These are phyloP conservation scores for Bergia puertoricense DNA, from an alignment of 92 coral and sea anemone genomes.

Conservation along the genomic window DNA sequence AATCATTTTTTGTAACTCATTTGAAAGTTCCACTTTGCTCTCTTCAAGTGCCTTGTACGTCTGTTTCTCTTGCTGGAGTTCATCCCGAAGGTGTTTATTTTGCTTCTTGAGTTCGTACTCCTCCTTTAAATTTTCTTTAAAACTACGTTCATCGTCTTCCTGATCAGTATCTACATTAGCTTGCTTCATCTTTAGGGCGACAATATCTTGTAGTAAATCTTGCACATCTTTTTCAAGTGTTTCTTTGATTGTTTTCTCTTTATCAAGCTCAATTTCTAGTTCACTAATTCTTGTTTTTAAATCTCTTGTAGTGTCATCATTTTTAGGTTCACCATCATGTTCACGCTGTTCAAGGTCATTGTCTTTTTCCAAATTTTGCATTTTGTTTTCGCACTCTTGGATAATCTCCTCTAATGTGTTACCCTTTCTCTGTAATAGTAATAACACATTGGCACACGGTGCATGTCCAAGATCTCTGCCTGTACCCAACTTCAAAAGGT, in stretches of 20 bases:
- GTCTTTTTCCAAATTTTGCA: conserved; percentile 29
- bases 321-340: neutral
- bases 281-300: conserved; percentile 36
- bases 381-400: conserved; percentile 5
- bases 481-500: neutral
- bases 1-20: conserved; percentile 54
- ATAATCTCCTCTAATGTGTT: neutral
- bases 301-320: neutral
- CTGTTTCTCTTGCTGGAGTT: conserved; percentile 49
- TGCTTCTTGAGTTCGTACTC: conserved; percentile 56
- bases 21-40: conserved; percentile 52
- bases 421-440: conserved; percentile 1
- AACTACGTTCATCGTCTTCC: conserved; percentile 48
- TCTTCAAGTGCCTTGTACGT: conserved; percentile 48
- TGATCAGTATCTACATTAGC: conserved; percentile 33
- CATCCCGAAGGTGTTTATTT: conserved; percentile 60
- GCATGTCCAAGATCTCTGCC: neutral
- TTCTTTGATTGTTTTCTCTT: conserved; percentile 57
- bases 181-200: conserved; percentile 68
- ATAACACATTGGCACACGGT: conserved; percentile 26
- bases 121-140: conserved; percentile 47
- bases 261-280: conserved; percentile 54
- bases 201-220: conserved; percentile 73
- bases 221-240: conserved; percentile 70
- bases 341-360: neutral